Evolutionary conservation across 2,888 invertebrate genomes (phyloP), one percentile per base, ranked within the genome.

Genomic region (Autographa gamma): DNA sequence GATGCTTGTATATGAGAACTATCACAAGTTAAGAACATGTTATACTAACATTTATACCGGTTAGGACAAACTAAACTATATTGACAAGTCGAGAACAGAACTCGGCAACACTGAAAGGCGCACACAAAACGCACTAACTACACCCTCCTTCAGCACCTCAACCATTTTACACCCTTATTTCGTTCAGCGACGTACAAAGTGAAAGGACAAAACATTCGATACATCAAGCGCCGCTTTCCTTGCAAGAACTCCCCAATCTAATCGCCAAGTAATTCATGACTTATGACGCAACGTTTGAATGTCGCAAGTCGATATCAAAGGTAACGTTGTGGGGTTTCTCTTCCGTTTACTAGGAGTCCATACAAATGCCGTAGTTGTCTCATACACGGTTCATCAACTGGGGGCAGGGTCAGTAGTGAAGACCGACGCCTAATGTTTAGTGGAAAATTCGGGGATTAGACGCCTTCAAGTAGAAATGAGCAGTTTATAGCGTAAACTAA

Each of bases 261-360:
- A 74, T 65, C 34, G 58, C 52, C 43, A 48, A 60, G 52, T 74
- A 65, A 69, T 58, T 34, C 52, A 66, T 64, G 65, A 13, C 13
- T 71, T 18, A 68, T 79, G 79, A 71, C 68, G 76, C 65, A 66
- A 66, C 66, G 56, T 16, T 65, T 62, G 71, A 75, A 67, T 79
- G 76, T 68, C 69, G 71, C 54, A 41, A 66, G 72, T 74, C 64
- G 72, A 82, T 79, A 83, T 81, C 79, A 82, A 81, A 83, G 60
- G 75, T 66, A 13, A 34, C 34, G 11, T 77, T 81, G 69, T 77
- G 8, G 14, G 82, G 81, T 60, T 82, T 83, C 83, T 41, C 43
- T 61, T 69, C 61, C 77, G 70, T 72, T 77, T 32, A 73, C 56
- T 25, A 68, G 13, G 82, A 81, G 52, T 62, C 83, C 82, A 0